Evolutionary conservation across 2,888 invertebrate genomes (phyloP), one percentile per base, ranked within the genome.

Genomic region (Drosophila eohydei): DNA sequence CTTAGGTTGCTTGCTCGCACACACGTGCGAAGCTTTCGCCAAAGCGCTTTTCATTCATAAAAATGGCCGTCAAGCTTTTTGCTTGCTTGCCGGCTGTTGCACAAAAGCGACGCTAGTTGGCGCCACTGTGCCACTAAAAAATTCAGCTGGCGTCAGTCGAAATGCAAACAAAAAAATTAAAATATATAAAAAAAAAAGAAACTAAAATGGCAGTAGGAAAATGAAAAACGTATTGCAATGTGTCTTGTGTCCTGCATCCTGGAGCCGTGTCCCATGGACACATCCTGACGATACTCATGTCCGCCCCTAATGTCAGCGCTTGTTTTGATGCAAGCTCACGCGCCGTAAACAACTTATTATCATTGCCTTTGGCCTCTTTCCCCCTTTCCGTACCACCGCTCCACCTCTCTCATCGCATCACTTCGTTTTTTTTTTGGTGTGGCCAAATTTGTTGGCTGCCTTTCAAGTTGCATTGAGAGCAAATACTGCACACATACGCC

Each of bases 261-360:
- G 70, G 56, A 55, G 48, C 51, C 68, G 40, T 63, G 66, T 46
- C 52, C 68, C 46, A 30, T 38, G 55, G 55, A 36, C 55, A 55
- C 63, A 66, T 74, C 50, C 76, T 66, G 64, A 57, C 64, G 64
- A 60, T 78, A 62, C 84, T 78, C 85, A 85, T 87, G 87, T 87
- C 87, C 87, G 90, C 87, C 90, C 90, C 84, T 87, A 87, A 87
- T 90, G 87, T 89, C 87, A 87, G 84, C 84, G 80, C 88, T 87
- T 90, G 90, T 90, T 85, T 85, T 85, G 84, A 85, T 85, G 89
- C 84, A 85, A 89, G 68, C 89, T 89, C 90, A 89, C 90, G 89
- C 89, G 81, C 78, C 83, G 88, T 83, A 88, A 90, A 89, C 90
- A 88, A 90, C 88, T 90, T 90, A 90, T 90, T 88, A 88, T 90